Conservation (phyloP, 2,888 invertebrate genomes). For the Oscheius myriophilus region DNA sequence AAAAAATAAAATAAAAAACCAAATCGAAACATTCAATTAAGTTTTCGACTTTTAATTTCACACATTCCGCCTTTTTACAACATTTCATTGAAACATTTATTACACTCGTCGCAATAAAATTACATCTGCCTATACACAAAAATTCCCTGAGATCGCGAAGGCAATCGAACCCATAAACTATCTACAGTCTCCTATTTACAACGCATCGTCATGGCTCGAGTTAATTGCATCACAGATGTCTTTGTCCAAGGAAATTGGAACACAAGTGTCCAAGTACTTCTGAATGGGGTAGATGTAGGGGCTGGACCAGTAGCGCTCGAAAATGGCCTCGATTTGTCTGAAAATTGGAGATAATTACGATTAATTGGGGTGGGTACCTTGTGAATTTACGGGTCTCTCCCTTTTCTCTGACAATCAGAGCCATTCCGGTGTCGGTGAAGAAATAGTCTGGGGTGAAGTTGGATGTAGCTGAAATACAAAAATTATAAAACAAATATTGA, state of each 20-base stretch:
- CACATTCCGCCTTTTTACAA: too few species aligned
- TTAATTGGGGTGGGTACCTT: background rate
- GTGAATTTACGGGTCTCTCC: background rate
- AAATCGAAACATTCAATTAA: too few species aligned
- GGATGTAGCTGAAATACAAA: constrained; percentile 1
- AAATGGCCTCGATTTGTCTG: constrained; percentile 6
- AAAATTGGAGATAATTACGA: background rate
- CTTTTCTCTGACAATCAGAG: background rate
- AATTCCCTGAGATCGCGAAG: too few species aligned
- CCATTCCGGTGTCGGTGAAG: constrained; percentile 7
- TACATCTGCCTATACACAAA: too few species aligned
- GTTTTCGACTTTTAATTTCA: too few species aligned
- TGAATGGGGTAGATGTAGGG: background rate
- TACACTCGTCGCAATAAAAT: too few species aligned
- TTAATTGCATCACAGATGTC: constrained; percentile 17
- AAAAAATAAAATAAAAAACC: too few species aligned
- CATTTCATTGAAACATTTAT: too few species aligned
- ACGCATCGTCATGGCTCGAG: constrained; percentile 2
- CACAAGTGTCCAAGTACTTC: constrained; percentile 6
- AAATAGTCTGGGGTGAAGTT: constrained; percentile 19
- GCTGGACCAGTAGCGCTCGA: background rate
- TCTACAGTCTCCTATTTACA: background rate
- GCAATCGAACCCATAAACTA: too few species aligned
- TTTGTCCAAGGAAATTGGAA: background rate
- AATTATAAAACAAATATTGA: background rate